These are phyloP conservation scores for Leptodirus hochenwartii DNA, from an alignment of 2,888 invertebrate genomes.

Conservation along the genomic window DNA sequence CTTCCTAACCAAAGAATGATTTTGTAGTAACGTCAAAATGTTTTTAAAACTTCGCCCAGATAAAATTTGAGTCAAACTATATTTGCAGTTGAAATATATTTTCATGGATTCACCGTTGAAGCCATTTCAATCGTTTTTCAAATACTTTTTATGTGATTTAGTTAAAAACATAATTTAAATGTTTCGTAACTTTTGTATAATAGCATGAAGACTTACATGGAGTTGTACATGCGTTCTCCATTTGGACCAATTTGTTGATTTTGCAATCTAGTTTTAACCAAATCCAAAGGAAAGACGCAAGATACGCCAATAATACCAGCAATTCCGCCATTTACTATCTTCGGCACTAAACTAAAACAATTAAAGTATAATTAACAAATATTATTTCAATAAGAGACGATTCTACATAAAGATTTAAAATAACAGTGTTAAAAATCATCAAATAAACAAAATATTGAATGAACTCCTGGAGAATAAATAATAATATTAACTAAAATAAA, in stretches of 20 bases:
- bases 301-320: constrained; percentile 93
- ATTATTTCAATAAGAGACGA: no score
- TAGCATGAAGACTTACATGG: constrained; percentile 48
- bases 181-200: not conserved
- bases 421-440: no score
- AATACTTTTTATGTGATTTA: constrained; percentile 1
- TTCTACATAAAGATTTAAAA: no score
- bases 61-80: no score
- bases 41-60: no score
- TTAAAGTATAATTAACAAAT: constrained; percentile 1
- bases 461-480: no score
- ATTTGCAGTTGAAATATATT: no score
- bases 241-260: constrained; percentile 78
- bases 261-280: constrained; percentile 90
- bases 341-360: constrained; percentile 66
- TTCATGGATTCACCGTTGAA: no score
- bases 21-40: no score
- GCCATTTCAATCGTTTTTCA: no score
- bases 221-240: constrained; percentile 75
- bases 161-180: not conserved
- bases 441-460: not conserved
- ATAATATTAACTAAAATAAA: no score
- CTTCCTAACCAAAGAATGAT: no score
- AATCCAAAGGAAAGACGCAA: constrained; percentile 87
- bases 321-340: constrained; percentile 89